These are phyloP conservation scores for Melikaiella ostensackeni DNA, from an alignment of 2,888 invertebrate species.

Conservation along the genomic window DNA sequence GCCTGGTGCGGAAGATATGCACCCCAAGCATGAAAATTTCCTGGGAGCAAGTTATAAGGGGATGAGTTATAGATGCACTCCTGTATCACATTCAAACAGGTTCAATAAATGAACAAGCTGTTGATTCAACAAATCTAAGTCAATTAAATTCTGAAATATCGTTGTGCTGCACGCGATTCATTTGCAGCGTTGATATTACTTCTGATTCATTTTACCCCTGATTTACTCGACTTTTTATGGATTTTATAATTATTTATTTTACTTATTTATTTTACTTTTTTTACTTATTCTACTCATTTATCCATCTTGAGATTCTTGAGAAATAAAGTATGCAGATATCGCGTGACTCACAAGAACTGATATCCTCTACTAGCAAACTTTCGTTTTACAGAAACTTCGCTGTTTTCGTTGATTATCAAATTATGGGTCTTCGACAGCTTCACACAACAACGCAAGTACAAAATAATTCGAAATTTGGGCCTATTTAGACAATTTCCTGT, in stretches of 20 bases:
- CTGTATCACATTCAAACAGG: constrained; percentile 19
- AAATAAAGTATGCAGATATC: constrained; percentile 15
- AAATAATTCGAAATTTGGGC: not conserved
- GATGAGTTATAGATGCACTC: not conserved
- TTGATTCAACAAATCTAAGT: constrained; percentile 35
- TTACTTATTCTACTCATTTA: not conserved
- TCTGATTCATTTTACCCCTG: constrained; percentile 18
- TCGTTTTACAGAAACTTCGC: not conserved
- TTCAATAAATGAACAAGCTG: constrained; percentile 26
- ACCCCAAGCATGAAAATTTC: not conserved
- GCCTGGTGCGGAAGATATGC: not conserved
- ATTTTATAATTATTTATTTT: not conserved
- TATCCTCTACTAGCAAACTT: not conserved
- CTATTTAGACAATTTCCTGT: not conserved
- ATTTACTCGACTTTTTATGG: not conserved
- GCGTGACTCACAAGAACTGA: not conserved
- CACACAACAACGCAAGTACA: constrained; percentile 3
- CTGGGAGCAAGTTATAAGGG: not conserved
- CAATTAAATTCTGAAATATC: constrained; percentile 31
- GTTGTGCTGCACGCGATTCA: constrained; percentile 8
- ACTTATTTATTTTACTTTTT: not conserved
- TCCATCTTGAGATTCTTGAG: not conserved
- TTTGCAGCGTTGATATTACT: constrained; percentile 13
- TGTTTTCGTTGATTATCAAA: not conserved
- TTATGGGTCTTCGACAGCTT: not conserved